These are phyloP conservation scores for Loxodonta africana DNA, from an alignment of 2,113 vertebrate genomes.

Conservation along the genomic window DNA sequence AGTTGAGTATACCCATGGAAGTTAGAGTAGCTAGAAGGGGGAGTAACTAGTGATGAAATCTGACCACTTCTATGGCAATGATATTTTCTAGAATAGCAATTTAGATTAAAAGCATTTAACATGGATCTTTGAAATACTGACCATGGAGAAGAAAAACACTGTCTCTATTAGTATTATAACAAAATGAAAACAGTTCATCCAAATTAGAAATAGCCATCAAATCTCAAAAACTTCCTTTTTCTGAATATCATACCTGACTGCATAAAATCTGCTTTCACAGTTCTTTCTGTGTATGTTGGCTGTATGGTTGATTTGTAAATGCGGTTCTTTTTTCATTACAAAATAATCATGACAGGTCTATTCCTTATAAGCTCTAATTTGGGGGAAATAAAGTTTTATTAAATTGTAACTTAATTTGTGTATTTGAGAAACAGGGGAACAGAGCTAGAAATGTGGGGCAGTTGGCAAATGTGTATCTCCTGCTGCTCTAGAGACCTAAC, in stretches of 20 bases:
- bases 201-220: slow-evolving; percentile 17
- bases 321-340: slow-evolving; percentile 36
- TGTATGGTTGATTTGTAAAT: slow-evolving; percentile 39
- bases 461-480: slow-evolving; percentile 32
- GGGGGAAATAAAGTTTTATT: background rate
- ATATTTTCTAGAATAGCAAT: background rate
- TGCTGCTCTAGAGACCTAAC: background rate
- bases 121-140: background rate
- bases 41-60: background rate
- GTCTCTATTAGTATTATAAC: background rate
- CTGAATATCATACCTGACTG: slow-evolving; percentile 4
- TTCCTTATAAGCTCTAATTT: slow-evolving; percentile 26
- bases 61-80: background rate
- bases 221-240: slow-evolving; percentile 52
- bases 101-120: background rate
- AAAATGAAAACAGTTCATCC: background rate
- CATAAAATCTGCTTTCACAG: background rate
- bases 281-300: background rate
- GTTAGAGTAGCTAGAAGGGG: background rate
- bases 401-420: background rate
- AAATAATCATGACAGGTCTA: background rate
- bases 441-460: slow-evolving; percentile 5
- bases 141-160: background rate
- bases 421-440: background rate
- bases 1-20: background rate